Evolutionary conservation across 2,113 vertebrate genomes (phyloP).

Genomic region (Pelusios castaneus): DNA sequence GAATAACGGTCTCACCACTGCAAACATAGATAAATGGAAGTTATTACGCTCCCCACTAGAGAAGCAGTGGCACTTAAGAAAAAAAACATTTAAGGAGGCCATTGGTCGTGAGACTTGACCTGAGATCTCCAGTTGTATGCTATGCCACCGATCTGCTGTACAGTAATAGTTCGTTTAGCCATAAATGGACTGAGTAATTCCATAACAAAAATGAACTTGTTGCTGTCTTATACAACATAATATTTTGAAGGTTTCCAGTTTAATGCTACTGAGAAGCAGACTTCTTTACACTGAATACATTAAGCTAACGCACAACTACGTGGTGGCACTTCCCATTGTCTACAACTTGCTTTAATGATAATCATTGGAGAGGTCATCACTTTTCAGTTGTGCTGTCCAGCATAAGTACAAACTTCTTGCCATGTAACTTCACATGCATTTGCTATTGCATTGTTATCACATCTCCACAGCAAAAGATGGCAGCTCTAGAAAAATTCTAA

Average conservation of each 20-base stretch:
- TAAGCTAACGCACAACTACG: slow-evolving; percentile 44
- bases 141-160: slow-evolving; percentile 1
- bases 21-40: not conserved
- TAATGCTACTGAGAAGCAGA: slow-evolving; percentile 31
- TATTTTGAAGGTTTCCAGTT: slow-evolving; percentile 63
- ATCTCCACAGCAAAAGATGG: not conserved
- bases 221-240: slow-evolving; percentile 51
- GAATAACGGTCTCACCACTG: not conserved
- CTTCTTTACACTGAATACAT: slow-evolving; percentile 63
- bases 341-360: not conserved
- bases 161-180: slow-evolving; percentile 28
- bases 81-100: slow-evolving; percentile 26
- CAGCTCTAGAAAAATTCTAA: not conserved
- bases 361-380: not conserved
- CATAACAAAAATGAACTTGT: slow-evolving; percentile 65
- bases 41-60: not conserved
- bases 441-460: not conserved
- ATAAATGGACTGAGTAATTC: slow-evolving; percentile 67
- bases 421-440: not conserved
- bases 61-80: slow-evolving; percentile 22
- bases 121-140: not conserved
- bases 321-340: not conserved
- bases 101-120: slow-evolving; percentile 16
- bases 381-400: slow-evolving; percentile 7
- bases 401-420: not conserved